Evolutionary conservation across 2,113 vertebrate genomes (phyloP).

Genomic region (Aptenodytes patagonicus): DNA sequence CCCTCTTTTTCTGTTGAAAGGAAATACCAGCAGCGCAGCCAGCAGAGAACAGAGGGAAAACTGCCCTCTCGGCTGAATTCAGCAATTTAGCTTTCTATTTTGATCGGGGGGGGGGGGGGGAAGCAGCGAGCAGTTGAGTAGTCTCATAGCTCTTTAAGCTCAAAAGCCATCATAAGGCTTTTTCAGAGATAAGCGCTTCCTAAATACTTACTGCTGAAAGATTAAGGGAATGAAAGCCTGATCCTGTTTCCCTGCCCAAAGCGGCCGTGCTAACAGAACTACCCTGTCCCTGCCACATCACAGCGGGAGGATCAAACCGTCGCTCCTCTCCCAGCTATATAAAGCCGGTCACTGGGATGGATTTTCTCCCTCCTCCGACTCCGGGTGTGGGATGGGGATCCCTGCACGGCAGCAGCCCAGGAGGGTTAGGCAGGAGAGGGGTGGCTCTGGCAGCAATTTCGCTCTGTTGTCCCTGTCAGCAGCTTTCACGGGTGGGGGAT

Average conservation of each 20-base stretch:
- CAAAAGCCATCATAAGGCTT: constrained; percentile 33
- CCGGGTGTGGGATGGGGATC: not conserved
- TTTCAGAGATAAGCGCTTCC: constrained; percentile 55
- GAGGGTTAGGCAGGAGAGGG: not conserved
- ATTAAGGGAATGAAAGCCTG: constrained; percentile 31
- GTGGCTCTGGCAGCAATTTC: not conserved
- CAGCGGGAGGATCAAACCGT: not conserved
- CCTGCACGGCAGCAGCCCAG: rapidly evolving
- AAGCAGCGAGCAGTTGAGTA: not conserved
- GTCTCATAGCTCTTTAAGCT: constrained; percentile 39
- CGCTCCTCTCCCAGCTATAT: not conserved
- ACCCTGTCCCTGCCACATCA: not conserved
- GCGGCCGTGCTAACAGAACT: not conserved
- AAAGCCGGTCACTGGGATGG: not conserved
- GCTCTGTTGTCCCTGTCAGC: not conserved
- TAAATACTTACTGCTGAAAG: constrained; percentile 31
- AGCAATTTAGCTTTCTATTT: not conserved
- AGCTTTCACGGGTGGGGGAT: not conserved
- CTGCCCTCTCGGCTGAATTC: not conserved
- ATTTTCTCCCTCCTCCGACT: not conserved
- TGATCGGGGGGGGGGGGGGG: not conserved
- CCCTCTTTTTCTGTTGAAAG: not conserved
- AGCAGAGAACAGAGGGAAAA: not conserved
- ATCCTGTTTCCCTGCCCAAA: not conserved
- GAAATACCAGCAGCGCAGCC: not conserved